phyloP scores from a whole-genome alignment of 2,888 invertebrate species.

The Lasioglossum oenotherae region DNA sequence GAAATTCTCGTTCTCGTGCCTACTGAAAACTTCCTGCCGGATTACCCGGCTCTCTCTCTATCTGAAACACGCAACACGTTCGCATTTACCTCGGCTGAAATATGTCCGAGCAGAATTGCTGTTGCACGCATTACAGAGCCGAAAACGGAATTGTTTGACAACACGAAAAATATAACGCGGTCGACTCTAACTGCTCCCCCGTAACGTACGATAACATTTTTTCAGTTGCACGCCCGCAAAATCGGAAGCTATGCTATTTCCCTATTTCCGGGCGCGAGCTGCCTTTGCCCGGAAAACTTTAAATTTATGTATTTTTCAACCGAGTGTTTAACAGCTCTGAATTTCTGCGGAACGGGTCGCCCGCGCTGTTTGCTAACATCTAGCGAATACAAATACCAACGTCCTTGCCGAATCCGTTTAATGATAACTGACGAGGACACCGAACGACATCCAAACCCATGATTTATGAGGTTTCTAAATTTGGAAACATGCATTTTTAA shows the following conservation, averaged over 20 bases:
- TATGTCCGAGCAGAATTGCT: slow-evolving; percentile 8
- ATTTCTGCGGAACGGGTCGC: neutral
- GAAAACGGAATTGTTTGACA: slow-evolving; percentile 48
- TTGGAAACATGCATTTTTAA: neutral
- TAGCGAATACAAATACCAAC: neutral
- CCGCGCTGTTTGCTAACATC: neutral
- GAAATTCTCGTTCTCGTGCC: neutral
- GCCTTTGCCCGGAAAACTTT: neutral
- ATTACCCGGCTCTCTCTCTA: neutral
- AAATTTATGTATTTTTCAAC: slow-evolving; percentile 17
- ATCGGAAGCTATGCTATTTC: slow-evolving; percentile 11
- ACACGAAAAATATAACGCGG: slow-evolving; percentile 29
- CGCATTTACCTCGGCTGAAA: slow-evolving; percentile 15
- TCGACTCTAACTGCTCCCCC: neutral
- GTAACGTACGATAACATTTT: slow-evolving; percentile 13
- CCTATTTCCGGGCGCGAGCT: neutral
- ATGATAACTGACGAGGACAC: neutral
- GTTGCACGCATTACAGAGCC: slow-evolving; percentile 16
- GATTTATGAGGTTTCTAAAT: neutral
- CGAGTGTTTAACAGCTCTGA: slow-evolving; percentile 5
- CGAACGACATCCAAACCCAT: neutral
- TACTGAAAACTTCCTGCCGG: neutral
- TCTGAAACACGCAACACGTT: slow-evolving; percentile 1
- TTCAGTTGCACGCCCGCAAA: neutral
- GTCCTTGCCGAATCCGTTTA: neutral